Conservation (phyloP, 2,888 invertebrate genomes). For the Drosophila picticornis region DNA sequence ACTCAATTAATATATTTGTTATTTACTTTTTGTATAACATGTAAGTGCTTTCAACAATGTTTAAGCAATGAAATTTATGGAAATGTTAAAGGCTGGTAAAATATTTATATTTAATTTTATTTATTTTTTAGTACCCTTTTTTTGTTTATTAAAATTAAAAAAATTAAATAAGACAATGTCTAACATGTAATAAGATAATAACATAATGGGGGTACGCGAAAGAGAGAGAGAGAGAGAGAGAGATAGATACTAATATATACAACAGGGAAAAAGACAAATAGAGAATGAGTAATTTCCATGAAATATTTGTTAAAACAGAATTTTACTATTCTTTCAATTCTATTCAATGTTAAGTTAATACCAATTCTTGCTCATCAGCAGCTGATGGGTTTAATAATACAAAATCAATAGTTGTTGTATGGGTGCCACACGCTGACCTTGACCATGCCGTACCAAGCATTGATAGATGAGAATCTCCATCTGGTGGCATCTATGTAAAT, state of each 20-base stretch:
- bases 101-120: background rate
- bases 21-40: background rate
- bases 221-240: background rate
- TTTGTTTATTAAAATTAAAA: background rate
- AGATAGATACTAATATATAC: background rate
- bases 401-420: conserved; percentile 6
- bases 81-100: background rate
- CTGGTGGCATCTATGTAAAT: conserved; percentile 70
- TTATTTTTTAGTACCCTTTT: background rate
- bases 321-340: background rate
- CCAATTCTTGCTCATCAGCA: background rate
- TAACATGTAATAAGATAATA: background rate
- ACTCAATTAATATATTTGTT: background rate
- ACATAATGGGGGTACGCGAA: background rate
- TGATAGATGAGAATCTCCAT: conserved; percentile 42
- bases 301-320: background rate
- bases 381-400: background rate
- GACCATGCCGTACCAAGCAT: conserved; percentile 41
- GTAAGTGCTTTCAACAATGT: background rate
- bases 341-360: conserved; percentile 12
- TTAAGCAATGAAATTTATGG: background rate
- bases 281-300: background rate
- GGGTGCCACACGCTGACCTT: conserved; percentile 67
- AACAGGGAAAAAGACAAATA: background rate
- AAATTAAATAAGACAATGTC: background rate